These are phyloP conservation scores for Ommatoiulus sabulosus DNA, from an alignment of 2,888 invertebrate genomes.

Conservation along the genomic window DNA sequence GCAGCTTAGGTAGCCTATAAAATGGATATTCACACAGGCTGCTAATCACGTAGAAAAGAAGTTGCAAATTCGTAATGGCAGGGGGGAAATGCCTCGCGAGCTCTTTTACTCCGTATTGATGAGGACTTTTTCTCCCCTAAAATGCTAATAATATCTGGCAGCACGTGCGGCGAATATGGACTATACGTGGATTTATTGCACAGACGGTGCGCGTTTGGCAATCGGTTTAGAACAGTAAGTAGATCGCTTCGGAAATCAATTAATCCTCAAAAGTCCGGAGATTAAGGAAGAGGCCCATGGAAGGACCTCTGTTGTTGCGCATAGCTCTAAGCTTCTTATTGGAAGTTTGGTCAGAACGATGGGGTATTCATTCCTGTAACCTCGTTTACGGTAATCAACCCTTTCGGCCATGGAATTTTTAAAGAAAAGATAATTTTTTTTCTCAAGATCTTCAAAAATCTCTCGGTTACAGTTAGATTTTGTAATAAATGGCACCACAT, in stretches of 20 bases:
- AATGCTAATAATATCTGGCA: slow-evolving; percentile 27
- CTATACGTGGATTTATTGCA: not conserved
- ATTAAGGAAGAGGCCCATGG: not conserved
- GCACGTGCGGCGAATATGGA: not conserved
- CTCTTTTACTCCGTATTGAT: not conserved
- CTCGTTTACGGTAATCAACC: no score
- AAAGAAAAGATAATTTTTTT: no score
- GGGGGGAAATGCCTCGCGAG: not conserved
- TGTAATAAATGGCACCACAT: no score
- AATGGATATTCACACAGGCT: slow-evolving; percentile 40
- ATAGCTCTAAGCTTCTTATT: not conserved
- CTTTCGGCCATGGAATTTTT: not conserved
- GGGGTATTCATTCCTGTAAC: no score
- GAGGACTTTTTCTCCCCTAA: slow-evolving; percentile 31
- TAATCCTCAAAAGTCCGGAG: not conserved
- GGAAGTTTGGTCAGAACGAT: no score
- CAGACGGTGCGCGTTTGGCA: not conserved
- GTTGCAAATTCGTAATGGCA: slow-evolving; percentile 40
- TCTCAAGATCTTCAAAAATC: no score
- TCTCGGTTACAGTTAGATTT: no score
- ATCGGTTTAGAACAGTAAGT: no score
- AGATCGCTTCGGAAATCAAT: no score
- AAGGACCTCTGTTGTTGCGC: not conserved
- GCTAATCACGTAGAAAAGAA: slow-evolving; percentile 43
- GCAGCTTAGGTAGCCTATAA: slow-evolving; percentile 35